These are phyloP conservation scores for Psittacula derbiana DNA, from an alignment of 2,797 vertebrate species.

Conservation along the genomic window DNA sequence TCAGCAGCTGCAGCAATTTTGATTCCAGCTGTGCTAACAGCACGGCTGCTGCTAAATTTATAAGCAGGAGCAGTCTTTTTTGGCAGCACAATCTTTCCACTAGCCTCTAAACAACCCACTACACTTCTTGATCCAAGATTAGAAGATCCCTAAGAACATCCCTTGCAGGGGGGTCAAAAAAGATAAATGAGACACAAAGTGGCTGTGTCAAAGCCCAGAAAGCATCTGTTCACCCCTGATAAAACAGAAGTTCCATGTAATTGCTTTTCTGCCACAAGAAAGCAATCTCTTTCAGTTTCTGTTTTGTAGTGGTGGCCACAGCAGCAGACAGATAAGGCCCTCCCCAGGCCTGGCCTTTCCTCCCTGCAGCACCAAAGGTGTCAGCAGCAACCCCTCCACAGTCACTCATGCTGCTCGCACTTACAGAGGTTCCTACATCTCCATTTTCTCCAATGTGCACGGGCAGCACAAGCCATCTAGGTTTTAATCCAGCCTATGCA, in stretches of 20 bases:
- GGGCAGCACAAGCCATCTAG: background rate
- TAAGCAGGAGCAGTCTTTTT: background rate
- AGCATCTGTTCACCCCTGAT: background rate
- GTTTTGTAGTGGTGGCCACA: background rate
- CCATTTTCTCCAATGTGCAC: no score
- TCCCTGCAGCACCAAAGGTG: background rate
- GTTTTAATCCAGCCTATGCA: background rate
- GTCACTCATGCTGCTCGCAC: fast-evolving
- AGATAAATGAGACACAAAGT: background rate
- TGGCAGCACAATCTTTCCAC: background rate
- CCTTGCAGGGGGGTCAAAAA: background rate
- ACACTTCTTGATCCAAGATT: background rate
- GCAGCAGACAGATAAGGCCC: fast-evolving
- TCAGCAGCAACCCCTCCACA: background rate
- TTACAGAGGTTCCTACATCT: fast-evolving
- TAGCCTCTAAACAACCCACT: background rate
- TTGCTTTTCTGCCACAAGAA: background rate
- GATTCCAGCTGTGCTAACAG: background rate
- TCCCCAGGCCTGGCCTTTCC: background rate
- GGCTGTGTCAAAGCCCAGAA: background rate
- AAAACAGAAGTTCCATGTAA: background rate
- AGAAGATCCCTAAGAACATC: background rate
- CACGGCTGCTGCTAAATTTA: background rate
- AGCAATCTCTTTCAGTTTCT: background rate
- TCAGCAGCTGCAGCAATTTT: background rate